Base-by-base conservation (phyloP, 1,140 invertebrate species). In the Chelonus insularis region DNA sequence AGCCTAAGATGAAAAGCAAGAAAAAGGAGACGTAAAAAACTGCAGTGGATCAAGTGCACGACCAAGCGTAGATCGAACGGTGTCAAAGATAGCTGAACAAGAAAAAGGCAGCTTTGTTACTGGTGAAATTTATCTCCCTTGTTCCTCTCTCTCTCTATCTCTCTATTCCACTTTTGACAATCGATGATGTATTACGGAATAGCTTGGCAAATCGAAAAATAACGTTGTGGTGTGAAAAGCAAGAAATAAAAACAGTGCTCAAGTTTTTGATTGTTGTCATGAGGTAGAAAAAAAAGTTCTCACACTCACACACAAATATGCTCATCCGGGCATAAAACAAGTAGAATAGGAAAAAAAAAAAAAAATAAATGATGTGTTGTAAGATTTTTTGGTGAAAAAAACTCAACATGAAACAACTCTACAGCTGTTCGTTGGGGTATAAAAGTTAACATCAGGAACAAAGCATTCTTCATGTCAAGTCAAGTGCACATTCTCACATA, bases 401-500 rank as follows among this genome's bases (percentile, higher is more conserved):
- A 51, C 29, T 21, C 29, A 51, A 51, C 12, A n/a, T 51, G n/a
- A 18, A 51, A 34, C 48, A n/a, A 7, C 25, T 34, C 6, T 5
- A 16, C 25, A 16, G 18, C 12, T 12, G 5, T n/a, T 7, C 14
- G 23, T 29, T 48, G 1, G 29, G 14, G 32, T 5, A 54, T 4
- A 54, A 16, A 12, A 2, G 23, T 11, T 29, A 39, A 29, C n/a
- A 5, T 6, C n/a, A n/a, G 25, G 21, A 60, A 52, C 48, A 60
- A 60, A 52, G 48, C 58, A 60, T 60, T 52, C 47, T 45, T 29
- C n/a, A 25, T 9, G 58, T 43, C 34, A 52, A 52, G 34, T 60
- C 58, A 25, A 52, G 58, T 43, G 23, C 32, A 52, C 41, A 51
- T 14, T 47, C 20, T 47, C 45, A 29, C 36, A 59, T 59, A 29